A percentile compares a stretch with the other conserved stretches of the same genome.
Conservation (phyloP, 2,888 invertebrate genomes). For the Xestia xanthographa region DNA sequence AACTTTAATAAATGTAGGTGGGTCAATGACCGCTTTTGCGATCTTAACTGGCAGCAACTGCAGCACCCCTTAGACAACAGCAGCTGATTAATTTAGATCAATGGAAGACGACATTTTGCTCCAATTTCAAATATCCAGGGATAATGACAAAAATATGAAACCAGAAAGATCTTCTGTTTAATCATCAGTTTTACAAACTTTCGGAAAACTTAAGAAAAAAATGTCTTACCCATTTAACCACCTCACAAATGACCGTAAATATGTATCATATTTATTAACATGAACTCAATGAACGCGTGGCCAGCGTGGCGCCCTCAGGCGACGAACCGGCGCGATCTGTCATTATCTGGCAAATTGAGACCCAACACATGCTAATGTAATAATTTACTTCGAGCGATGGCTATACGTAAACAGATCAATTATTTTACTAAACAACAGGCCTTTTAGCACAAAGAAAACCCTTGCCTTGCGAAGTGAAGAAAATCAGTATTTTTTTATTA, state of each 20-base stretch:
- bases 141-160: too few species aligned
- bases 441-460: not conserved
- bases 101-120: too few species aligned
- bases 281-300: slow-evolving; percentile 6
- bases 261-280: not conserved
- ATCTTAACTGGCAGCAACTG: too few species aligned
- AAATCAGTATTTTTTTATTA: not conserved
- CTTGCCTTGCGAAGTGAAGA: not conserved
- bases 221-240: not conserved
- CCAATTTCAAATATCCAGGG: too few species aligned
- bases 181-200: too few species aligned
- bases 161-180: too few species aligned
- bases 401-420: not conserved
- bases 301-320: slow-evolving; percentile 39
- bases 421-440: not conserved
- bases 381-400: not conserved
- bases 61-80: too few species aligned
- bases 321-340: not conserved
- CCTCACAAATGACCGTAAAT: not conserved
- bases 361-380: not conserved
- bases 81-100: too few species aligned
- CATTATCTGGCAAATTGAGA: slow-evolving; percentile 39
- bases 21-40: too few species aligned
- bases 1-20: too few species aligned
- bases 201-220: not conserved